Percentiles rank a stretch among this genome's conserved stretches.
Conservation (phyloP, 37 sponge, comb jelly and placozoan genomes). For the Theonella swinhoei region DNA sequence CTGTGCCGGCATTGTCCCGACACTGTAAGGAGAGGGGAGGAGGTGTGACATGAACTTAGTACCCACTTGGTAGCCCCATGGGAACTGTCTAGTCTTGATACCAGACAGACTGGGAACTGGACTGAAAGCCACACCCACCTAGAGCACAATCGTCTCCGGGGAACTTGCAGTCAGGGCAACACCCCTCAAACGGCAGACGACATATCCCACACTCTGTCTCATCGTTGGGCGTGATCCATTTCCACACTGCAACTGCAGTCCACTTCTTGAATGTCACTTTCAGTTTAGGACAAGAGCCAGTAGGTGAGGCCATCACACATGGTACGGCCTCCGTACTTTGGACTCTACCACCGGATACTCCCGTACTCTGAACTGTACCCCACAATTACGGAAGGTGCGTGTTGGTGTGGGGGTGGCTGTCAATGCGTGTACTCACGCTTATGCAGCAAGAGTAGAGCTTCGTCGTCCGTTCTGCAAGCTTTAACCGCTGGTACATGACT, state of each 20-base stretch:
- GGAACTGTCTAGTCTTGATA: too few species aligned
- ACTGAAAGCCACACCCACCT: slow-evolving; percentile 24
- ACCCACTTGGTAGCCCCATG: too few species aligned
- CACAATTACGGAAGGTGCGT: too few species aligned
- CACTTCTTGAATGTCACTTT: slow-evolving; percentile 74
- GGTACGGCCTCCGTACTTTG: too few species aligned
- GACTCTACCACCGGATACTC: too few species aligned
- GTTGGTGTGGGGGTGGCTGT: too few species aligned
- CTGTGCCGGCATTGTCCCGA: slow-evolving; percentile 87
- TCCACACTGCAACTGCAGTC: slow-evolving; percentile 96
- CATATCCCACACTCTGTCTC: slow-evolving; percentile 98
- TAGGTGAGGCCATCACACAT: too few species aligned
- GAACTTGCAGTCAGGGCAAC: slow-evolving; percentile 91
- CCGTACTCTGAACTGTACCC: too few species aligned
- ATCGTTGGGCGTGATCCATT: slow-evolving; percentile 90
- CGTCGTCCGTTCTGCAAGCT: too few species aligned
- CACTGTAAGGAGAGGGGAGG: slow-evolving; percentile 36
- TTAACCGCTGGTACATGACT: too few species aligned
- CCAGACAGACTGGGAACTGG: background rate
- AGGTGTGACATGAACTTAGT: background rate
- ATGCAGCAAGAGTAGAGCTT: too few species aligned
- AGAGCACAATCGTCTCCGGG: slow-evolving; percentile 97
- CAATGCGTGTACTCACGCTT: too few species aligned
- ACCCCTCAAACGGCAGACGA: slow-evolving; percentile 88
- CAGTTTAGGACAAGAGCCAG: background rate